A percentile compares a stretch with the other conserved stretches of the same genome.
These are phyloP conservation scores for Calcarius lapponicus DNA, from an alignment of 2,797 vertebrate genomes.

Conservation along the genomic window DNA sequence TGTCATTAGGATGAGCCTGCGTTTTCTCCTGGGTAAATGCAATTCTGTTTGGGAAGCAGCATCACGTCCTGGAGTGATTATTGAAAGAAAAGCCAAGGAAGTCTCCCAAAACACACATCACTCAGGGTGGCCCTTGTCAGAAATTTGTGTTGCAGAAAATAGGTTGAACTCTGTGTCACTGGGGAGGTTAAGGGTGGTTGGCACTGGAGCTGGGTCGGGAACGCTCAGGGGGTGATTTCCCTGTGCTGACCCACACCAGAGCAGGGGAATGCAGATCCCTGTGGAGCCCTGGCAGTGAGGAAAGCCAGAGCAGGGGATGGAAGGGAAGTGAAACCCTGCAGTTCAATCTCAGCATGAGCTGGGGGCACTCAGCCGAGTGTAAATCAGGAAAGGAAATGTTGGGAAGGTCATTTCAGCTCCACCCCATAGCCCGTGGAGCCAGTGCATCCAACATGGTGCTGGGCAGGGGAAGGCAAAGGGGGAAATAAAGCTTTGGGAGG, in stretches of 20 bases:
- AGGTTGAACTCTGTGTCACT: background rate
- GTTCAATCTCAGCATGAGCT: background rate
- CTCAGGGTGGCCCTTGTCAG: background rate
- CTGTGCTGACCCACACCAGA: accelerated
- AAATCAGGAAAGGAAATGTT: background rate
- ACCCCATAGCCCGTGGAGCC: background rate
- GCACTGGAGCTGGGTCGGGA: background rate
- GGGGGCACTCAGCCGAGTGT: background rate
- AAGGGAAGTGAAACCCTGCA: accelerated
- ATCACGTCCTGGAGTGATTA: accelerated
- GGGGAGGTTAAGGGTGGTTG: background rate
- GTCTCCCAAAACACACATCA: accelerated
- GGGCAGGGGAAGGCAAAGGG: background rate
- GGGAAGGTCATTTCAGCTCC: accelerated
- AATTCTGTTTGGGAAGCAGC: background rate
- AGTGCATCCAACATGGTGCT: accelerated
- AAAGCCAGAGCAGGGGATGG: background rate
- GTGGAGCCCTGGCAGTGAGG: background rate
- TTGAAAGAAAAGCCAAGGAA: background rate
- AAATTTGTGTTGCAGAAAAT: background rate
- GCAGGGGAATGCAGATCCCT: background rate
- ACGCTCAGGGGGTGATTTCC: accelerated
- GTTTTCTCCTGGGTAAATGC: background rate
- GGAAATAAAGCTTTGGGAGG: accelerated
- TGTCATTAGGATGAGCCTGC: background rate